A percentile compares a stretch with the other conserved stretches of the same genome.
These are phyloP conservation scores for Caenorhabditis drosophilae DNA, from an alignment of 2,888 invertebrate species.

Conservation along the genomic window DNA sequence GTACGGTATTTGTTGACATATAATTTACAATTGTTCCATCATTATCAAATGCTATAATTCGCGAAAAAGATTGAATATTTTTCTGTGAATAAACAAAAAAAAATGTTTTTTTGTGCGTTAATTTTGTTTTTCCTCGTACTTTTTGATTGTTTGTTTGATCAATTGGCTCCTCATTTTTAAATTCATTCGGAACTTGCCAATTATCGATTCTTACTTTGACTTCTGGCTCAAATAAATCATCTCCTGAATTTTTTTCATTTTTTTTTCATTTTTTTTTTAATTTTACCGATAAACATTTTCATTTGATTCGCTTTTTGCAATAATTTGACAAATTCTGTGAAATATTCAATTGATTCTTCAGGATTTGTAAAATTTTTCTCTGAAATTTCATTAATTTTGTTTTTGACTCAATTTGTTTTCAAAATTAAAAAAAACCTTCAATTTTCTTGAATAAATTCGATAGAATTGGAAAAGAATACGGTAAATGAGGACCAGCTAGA, in stretches of 20 bases:
- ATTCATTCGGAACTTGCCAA: constrained; percentile 12
- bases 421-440: not conserved
- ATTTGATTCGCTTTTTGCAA: constrained; percentile 28
- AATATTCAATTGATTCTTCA: constrained; percentile 18
- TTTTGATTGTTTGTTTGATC: too few relatives aligned
- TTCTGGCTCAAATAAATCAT: constrained; percentile 26
- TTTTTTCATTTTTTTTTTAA: not conserved
- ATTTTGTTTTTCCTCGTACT: too few relatives aligned
- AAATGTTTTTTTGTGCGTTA: not conserved
- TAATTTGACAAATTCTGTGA: constrained; percentile 9
- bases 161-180: constrained; percentile 19
- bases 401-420: too few relatives aligned
- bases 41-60: constrained; percentile 28
- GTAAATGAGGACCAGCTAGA: constrained; percentile 22
- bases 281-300: constrained; percentile 19
- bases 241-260: not conserved
- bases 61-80: constrained; percentile 21
- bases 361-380: constrained; percentile 16
- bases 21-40: constrained; percentile 38
- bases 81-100: constrained; percentile 12
- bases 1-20: constrained; percentile 32
- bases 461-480: constrained; percentile 21
- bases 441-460: not conserved
- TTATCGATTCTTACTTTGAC: constrained; percentile 16
- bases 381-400: not conserved